Percentiles rank a stretch among this genome's conserved stretches.
Evolutionary conservation across 1,140 invertebrate species (phyloP).

Genomic region (Drosophila grimshawi): DNA sequence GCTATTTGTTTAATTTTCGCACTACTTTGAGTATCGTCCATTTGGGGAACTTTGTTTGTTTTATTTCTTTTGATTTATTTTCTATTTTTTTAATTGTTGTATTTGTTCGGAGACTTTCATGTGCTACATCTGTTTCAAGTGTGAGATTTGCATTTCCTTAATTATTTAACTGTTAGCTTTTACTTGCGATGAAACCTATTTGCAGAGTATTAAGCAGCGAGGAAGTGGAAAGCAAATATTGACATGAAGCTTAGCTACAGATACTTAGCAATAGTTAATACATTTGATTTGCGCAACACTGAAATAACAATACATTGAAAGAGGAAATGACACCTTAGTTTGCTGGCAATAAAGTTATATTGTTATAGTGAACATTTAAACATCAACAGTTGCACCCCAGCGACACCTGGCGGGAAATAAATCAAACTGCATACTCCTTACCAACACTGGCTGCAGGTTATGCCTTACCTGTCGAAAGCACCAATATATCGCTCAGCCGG

Average conservation of each 20-base stretch:
- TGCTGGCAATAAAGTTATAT: too few relatives aligned
- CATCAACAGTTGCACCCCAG: not conserved
- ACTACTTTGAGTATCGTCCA: constrained; percentile 24
- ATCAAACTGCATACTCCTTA: not conserved
- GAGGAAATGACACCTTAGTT: too few relatives aligned
- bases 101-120: constrained; percentile 18
- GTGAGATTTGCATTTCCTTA: constrained; percentile 51
- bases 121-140: constrained; percentile 15
- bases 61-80: constrained; percentile 34
- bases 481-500: too few relatives aligned
- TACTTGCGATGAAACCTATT: constrained; percentile 29
- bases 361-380: constrained; percentile 24
- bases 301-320: constrained; percentile 15
- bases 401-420: constrained; percentile 10
- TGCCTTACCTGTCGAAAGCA: too few relatives aligned
- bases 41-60: constrained; percentile 6
- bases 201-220: constrained; percentile 31
- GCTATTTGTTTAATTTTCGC: constrained; percentile 75
- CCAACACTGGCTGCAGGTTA: constrained; percentile 8
- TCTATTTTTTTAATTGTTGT: constrained; percentile 43
- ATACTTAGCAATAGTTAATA: not conserved
- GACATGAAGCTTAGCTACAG: too few relatives aligned
- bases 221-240: constrained; percentile 65
- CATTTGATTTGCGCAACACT: constrained; percentile 12
- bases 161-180: constrained; percentile 2